phyloP scores from a whole-genome alignment of 2,888 invertebrate species.

The Drosophila niveifrons region DNA sequence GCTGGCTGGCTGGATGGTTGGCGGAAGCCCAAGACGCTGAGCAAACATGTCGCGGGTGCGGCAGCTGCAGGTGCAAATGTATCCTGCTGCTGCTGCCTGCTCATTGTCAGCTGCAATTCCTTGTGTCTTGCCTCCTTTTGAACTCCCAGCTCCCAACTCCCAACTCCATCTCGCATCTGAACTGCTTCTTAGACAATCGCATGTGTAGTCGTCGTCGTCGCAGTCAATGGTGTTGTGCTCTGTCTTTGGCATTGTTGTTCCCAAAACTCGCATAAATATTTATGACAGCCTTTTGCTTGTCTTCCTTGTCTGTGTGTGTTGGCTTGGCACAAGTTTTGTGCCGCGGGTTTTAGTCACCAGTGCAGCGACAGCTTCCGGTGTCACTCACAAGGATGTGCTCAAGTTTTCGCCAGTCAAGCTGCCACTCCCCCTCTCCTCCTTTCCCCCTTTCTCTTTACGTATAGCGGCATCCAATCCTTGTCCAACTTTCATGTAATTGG shows the following conservation, averaged over 20 bases:
- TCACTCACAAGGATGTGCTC: constrained; percentile 72
- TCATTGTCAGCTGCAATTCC: constrained; percentile 72
- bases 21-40: constrained; percentile 68
- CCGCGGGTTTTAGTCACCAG: constrained; percentile 61
- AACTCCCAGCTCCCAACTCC: background rate
- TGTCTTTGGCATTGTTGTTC: constrained; percentile 76
- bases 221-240: constrained; percentile 53
- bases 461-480: constrained; percentile 22
- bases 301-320: constrained; percentile 41
- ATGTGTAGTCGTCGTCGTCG: constrained; percentile 58
- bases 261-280: constrained; percentile 85
- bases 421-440: constrained; percentile 1
- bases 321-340: constrained; percentile 56
- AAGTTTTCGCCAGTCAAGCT: constrained; percentile 42
- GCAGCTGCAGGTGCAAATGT: constrained; percentile 67
- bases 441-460: background rate
- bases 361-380: constrained; percentile 75
- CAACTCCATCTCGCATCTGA: background rate
- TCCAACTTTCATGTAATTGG: constrained; percentile 72
- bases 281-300: constrained; percentile 81
- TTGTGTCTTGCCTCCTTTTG: background rate
- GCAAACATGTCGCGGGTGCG: constrained; percentile 68
- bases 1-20: constrained; percentile 25
- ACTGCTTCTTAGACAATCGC: constrained; percentile 74
- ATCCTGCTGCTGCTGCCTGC: constrained; percentile 63